Evolutionary conservation across 2,113 vertebrate species (phyloP).

Genomic region (human): GRCh38 chr6:23069001-23069500

Average conservation of each 20-base stretch:
- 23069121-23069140: conserved; percentile 19
- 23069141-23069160: conserved; percentile 44
- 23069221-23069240: not conserved
- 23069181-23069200: conserved; percentile 20
- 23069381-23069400: not conserved
- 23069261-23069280: not conserved
- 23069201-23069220: not conserved
- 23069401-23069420: not conserved
- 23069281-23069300: not conserved
- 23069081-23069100: not conserved
- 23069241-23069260: not conserved
- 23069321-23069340: not conserved
- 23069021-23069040: not conserved
- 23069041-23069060: not conserved
- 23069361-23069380: not conserved
- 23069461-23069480: not conserved
- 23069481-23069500: not conserved
- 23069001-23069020: conserved; percentile 30
- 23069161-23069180: conserved; percentile 48
- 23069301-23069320: not conserved
- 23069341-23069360: not conserved
- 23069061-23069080: not conserved
- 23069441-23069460: not conserved
- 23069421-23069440: not conserved
- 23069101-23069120: conserved; percentile 27